phyloP scores from a whole-genome alignment of 1,140 invertebrate genomes.

The Drosophila carrolli region DNA sequence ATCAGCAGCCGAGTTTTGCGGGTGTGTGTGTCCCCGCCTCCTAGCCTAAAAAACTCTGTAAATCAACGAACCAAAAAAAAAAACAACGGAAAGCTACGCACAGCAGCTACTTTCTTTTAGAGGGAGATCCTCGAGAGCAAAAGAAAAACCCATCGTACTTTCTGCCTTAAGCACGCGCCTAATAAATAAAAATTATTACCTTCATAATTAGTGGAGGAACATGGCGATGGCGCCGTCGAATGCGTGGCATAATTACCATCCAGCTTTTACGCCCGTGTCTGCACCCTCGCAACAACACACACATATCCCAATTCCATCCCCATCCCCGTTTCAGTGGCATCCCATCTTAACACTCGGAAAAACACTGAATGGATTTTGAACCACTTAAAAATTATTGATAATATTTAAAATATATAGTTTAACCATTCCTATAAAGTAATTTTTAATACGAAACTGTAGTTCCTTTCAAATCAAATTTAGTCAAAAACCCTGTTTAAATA shows the following conservation, averaged over 20 bases:
- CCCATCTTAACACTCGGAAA: slow-evolving; percentile 21
- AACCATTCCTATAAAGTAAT: too few relatives aligned
- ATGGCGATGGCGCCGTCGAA: slow-evolving; percentile 70
- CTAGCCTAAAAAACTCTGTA: slow-evolving; percentile 50
- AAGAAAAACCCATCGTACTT: slow-evolving; percentile 51
- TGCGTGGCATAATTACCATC: slow-evolving; percentile 77
- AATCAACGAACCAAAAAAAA: slow-evolving; percentile 63
- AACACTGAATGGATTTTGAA: background rate
- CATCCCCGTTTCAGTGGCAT: slow-evolving; percentile 18
- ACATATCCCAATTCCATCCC: slow-evolving; percentile 7
- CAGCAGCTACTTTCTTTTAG: slow-evolving; percentile 50
- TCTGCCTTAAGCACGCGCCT: slow-evolving; percentile 78
- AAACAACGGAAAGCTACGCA: slow-evolving; percentile 3
- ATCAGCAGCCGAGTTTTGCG: slow-evolving; percentile 60
- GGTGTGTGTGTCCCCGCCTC: slow-evolving; percentile 28
- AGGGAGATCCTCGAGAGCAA: slow-evolving; percentile 36
- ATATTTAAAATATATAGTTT: too few relatives aligned
- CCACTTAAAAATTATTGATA: too few relatives aligned
- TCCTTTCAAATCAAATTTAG: too few relatives aligned
- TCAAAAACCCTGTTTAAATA: too few relatives aligned
- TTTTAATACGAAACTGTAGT: too few relatives aligned
- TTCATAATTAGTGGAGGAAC: slow-evolving; percentile 81
- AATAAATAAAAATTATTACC: slow-evolving; percentile 84
- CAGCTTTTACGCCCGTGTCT: slow-evolving; percentile 71
- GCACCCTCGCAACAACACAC: slow-evolving; percentile 41